Base-by-base conservation (phyloP, 2,113 vertebrate species). In the Lophura nycthemera region DNA sequence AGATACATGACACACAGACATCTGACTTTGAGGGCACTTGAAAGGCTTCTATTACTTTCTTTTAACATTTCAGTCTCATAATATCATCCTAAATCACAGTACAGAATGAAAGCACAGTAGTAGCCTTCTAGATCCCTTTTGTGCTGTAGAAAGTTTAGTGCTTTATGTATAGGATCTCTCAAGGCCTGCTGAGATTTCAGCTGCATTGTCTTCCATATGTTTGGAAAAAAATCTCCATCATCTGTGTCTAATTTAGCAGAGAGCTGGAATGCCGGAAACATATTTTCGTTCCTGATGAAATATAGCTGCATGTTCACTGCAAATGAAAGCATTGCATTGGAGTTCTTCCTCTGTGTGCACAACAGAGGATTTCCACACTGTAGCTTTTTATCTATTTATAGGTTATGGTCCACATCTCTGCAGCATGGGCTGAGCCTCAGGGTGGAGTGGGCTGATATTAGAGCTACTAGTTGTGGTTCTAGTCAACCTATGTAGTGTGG, bases 41-140 rank as follows among this genome's bases (percentile, higher is more conserved):
- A 96, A 94, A 87, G 48, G 71, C 71, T 97, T 96, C 70, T 93
- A 85, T 75, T 65, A 21, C 66, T 90, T 93, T 86, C 60, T 90
- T 90, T 65, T 81, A 79, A 92, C 29, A 50, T 61, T 66, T 89
- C 65, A 89, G 16, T 88, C 83, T 70, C 12, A 0, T 75, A 83
- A 88, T 96, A 69, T 87, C 80, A 75, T 81, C 77, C 59, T 89
- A 72, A 95, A 92, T 94, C 77, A 78, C 56, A 65, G 85, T 78
- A 25, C 64, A 66, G 83, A 78, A 79, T 83, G 25, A 94, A 96
- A 86, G 89, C 43, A 24, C 76, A 38, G 38, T 63, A 66, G 43
- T 93, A 86, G 75, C 69, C 0, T 27, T 69, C 65, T 48, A 29
- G 60, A 76, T 80, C 91, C 36, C 43, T 45, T 21, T 60, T 80